These are phyloP conservation scores for Bruchidius siliquastri DNA, from an alignment of 2,888 invertebrate species.

Conservation along the genomic window DNA sequence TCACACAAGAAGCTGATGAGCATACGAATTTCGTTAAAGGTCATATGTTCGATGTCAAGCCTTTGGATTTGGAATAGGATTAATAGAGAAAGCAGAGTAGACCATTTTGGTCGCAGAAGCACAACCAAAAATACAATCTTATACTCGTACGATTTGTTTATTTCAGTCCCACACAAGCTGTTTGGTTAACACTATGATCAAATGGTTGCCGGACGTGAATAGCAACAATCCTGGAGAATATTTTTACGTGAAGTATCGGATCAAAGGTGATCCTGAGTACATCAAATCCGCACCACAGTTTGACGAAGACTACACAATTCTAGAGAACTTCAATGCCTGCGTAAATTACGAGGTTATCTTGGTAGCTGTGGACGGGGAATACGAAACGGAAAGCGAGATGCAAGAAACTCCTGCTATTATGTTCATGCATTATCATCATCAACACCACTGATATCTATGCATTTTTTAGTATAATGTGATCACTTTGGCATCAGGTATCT, in stretches of 20 bases:
- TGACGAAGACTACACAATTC: slow-evolving; percentile 32
- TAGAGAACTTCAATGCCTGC: slow-evolving; percentile 36
- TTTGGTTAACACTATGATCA: slow-evolving; percentile 32
- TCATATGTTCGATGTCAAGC: too few species aligned
- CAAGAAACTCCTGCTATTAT: slow-evolving; percentile 31
- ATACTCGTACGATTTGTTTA: not conserved
- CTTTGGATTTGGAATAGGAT: too few species aligned
- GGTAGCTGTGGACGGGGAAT: slow-evolving; percentile 35
- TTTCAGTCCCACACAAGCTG: slow-evolving; percentile 18
- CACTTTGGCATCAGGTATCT: slow-evolving; percentile 1
- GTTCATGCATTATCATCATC: slow-evolving; percentile 17
- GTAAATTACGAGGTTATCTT: slow-evolving; percentile 35
- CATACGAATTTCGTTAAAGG: too few species aligned
- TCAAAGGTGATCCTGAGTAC: slow-evolving; percentile 31
- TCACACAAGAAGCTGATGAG: too few species aligned
- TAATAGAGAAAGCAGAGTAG: too few species aligned
- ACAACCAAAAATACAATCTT: too few species aligned
- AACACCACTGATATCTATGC: not conserved
- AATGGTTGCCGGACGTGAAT: slow-evolving; percentile 37
- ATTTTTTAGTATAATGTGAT: slow-evolving; percentile 1
- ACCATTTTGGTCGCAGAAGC: too few species aligned
- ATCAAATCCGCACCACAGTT: slow-evolving; percentile 28
- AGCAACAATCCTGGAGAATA: slow-evolving; percentile 35
- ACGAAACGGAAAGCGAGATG: slow-evolving; percentile 33
- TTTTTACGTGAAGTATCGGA: slow-evolving; percentile 35